Evolutionary conservation across 2,113 vertebrate species (phyloP), one percentile per base, ranked within the genome.

Genomic region (Perognathus longimembris): DNA sequence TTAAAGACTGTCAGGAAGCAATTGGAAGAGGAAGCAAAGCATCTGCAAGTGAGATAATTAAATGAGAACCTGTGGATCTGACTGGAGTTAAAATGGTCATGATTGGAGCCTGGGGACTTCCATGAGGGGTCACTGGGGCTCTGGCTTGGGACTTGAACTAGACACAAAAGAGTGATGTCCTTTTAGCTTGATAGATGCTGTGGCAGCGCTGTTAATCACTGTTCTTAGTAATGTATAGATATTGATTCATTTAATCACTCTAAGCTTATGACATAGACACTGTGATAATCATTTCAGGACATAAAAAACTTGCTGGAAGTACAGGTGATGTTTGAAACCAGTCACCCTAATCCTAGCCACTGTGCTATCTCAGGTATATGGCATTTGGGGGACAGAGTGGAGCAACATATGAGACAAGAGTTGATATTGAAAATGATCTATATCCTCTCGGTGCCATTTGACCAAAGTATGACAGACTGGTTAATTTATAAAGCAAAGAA

Each of bases 1-100:
- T 87, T 70, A 64, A 90, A 94, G 34, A 81, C 45, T 24, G 7
- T 24, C 28, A 85, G 64, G 7, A 95, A 85, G 34, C 75, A 73
- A 17, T 15, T 57, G 7, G 40, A 22, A 57, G 81, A 75, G 73
- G 28, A 67, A 14, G 20, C 30, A 80, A 81, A 34, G 34, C 21
- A 59, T 88, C 57, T 81, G 38, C 17, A 69, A 42, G 20, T 78
- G 86, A 90, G 26, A 69, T 38, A 63, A 64, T 76, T 79, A 92
- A 89, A n/a, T 64, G 63, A 85, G 69, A 78, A 82, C 59, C 82
- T 85, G 15, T 80, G 64, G 59, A 30, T 81, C 14, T 36, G 40
- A 70, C 42, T 36, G 11, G 59, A 50, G 50, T 85, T 81, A 34
- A 83, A 61, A 54, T 42, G 66, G 57, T 38, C 34, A 66, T 57